A percentile compares a stretch with the other conserved stretches of the same genome.
Evolutionary conservation across 2,888 invertebrate genomes (phyloP).

Genomic region (Portevinia maculata): DNA sequence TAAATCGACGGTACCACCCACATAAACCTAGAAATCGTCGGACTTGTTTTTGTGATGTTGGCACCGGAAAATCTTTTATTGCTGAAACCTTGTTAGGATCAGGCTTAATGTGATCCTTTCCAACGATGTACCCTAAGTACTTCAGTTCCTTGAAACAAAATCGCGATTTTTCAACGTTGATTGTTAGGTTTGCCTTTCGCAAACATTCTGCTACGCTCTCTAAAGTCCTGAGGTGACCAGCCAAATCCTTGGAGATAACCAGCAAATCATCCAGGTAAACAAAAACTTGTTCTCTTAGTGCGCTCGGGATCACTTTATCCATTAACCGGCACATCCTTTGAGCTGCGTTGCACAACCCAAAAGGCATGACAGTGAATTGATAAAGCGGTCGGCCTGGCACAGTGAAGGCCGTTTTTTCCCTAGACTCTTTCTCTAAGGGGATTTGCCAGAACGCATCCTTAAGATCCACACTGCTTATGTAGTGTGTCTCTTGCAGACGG

Average conservation of each 20-base stretch:
- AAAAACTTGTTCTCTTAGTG: slow-evolving; percentile 47
- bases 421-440: too few relatives aligned
- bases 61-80: too few relatives aligned
- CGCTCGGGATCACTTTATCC: slow-evolving; percentile 52
- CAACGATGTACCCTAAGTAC: slow-evolving; percentile 52
- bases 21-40: too few relatives aligned
- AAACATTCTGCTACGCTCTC: slow-evolving; percentile 35
- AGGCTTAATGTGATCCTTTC: too few relatives aligned
- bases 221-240: slow-evolving; percentile 37
- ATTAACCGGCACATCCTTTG: slow-evolving; percentile 54
- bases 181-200: slow-evolving; percentile 47
- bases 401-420: too few relatives aligned
- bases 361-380: slow-evolving; percentile 63
- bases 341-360: slow-evolving; percentile 57
- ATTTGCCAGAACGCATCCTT: too few relatives aligned
- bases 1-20: slow-evolving; percentile 69
- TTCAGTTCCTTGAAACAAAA: slow-evolving; percentile 11
- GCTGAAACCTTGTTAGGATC: too few relatives aligned
- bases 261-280: slow-evolving; percentile 64
- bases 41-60: too few relatives aligned
- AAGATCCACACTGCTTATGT: too few relatives aligned
- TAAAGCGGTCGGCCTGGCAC: too few relatives aligned
- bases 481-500: too few relatives aligned
- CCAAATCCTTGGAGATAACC: slow-evolving; percentile 44
- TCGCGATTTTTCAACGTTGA: slow-evolving; percentile 51